A percentile compares a stretch with the other conserved stretches of the same genome.
Evolutionary conservation across 2,797 vertebrate species (phyloP).

Genomic region (Darevskia mixta): DNA sequence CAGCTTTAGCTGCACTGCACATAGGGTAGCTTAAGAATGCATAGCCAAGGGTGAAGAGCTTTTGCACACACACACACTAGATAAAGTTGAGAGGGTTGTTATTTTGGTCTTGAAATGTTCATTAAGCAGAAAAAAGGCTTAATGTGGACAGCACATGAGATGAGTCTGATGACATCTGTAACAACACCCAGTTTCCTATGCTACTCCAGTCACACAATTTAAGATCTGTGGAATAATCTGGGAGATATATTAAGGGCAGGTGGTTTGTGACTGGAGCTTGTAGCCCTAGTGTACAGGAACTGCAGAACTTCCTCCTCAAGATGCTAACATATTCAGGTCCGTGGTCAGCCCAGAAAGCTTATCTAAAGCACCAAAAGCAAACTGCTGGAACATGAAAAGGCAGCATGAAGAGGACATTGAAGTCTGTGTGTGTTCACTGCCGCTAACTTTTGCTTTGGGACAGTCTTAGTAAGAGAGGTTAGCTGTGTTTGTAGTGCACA

Average conservation of each 20-base stretch:
- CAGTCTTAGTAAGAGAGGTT: neutral
- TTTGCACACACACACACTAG: neutral
- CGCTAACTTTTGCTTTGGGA: neutral
- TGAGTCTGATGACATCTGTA: neutral
- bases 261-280: neutral
- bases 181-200: too few species aligned
- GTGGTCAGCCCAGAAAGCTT: too few species aligned
- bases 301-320: neutral
- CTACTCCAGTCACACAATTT: neutral
- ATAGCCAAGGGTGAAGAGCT: neutral
- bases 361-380: neutral
- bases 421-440: neutral
- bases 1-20: neutral
- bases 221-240: neutral
- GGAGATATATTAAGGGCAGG: neutral
- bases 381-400: neutral
- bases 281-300: neutral
- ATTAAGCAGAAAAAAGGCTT: too few species aligned
- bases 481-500: neutral
- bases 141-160: neutral
- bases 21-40: neutral
- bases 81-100: neutral
- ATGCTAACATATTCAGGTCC: neutral
- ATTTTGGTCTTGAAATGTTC: too few species aligned
- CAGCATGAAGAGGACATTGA: too few species aligned